Evolutionary conservation across 2,888 invertebrate species (phyloP), one percentile per base, ranked within the genome.

Genomic region (Belgica antarctica): DNA sequence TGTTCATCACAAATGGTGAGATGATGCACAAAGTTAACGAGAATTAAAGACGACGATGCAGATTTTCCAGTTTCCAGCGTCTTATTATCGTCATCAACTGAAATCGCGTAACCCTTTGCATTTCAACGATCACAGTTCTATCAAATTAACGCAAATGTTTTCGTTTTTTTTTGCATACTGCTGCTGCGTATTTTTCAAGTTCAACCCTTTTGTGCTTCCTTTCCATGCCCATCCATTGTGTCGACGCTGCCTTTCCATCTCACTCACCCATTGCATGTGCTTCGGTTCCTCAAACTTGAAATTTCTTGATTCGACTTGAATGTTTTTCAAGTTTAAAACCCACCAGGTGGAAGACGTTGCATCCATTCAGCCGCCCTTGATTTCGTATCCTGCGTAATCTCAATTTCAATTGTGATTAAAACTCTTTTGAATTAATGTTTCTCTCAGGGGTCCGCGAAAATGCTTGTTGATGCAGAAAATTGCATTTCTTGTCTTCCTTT

Each of bases 161-260:
- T 46, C 12, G 12, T 46, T 46, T 17, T 52, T 22, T 41, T 66
- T 66, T 66, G 65, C 65, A 36, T 22, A 63, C 31, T 63, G 63
- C 41, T 63, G 63, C 65, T 66, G 65, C 65, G 65, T 36, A 66
- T 24, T 47, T 66, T 66, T 66, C 65, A 66, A 66, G 65, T 47
- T 66, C 65, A 66, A 66, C 65, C 65, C 65, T 63, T 63, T 15
- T n/a, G n/a, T n/a, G n/a, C n/a, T n/a, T n/a, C 59, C 34, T 31
- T 31, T 31, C 34, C 34, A 8, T 31, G 5, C 5, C 31, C 31
- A 31, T 41, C 15, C 41, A 41, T 41, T 41, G 41, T 41, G 4
- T n/a, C n/a, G n/a, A n/a, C n/a, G n/a, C n/a, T n/a, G n/a, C 7
- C 12, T 4, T 41, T 41, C 41, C 4, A n/a, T 41, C 41, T 3